phyloP scores from a whole-genome alignment of 1,140 invertebrate genomes.

The Augochlora pura region DNA sequence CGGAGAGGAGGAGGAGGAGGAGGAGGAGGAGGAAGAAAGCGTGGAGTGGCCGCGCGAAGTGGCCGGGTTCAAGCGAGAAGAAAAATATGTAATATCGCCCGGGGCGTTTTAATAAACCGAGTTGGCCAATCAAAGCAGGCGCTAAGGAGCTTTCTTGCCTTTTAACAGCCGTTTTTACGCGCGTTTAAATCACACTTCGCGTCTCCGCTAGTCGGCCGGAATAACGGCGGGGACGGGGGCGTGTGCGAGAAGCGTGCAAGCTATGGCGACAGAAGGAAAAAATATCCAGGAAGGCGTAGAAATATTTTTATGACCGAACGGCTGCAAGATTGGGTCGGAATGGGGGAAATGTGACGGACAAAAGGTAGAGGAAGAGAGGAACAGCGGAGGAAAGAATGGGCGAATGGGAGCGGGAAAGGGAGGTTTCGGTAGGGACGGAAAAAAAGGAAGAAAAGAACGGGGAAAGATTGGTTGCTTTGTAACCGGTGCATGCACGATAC shows the following conservation, averaged over 20 bases:
- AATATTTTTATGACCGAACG: conserved; percentile 60
- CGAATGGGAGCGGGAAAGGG: neutral
- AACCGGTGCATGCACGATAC: conserved; percentile 43
- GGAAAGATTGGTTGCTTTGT: conserved; percentile 48
- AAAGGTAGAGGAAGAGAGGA: neutral
- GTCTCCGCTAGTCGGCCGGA: conserved; percentile 40
- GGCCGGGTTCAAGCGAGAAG: conserved; percentile 40
- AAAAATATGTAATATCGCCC: conserved; percentile 74
- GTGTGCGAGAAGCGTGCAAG: conserved; percentile 23
- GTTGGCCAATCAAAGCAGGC: conserved; percentile 77
- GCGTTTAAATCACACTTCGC: conserved; percentile 78
- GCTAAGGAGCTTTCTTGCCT: conserved; percentile 79
- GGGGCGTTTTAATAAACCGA: conserved; percentile 79
- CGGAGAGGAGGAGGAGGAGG: conserved; percentile 1
- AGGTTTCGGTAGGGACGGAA: neutral
- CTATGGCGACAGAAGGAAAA: conserved; percentile 29
- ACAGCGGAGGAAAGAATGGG: conserved; percentile 10
- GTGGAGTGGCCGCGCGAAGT: conserved; percentile 7
- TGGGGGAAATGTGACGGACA: conserved; percentile 23
- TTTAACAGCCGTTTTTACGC: conserved; percentile 79
- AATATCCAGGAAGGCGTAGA: conserved; percentile 50
- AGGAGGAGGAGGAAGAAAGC: conserved; percentile 28
- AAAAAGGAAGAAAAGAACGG: conserved; percentile 24
- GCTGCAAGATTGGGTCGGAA: conserved; percentile 46
- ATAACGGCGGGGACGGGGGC: conserved; percentile 24